Evolutionary conservation across 2,888 invertebrate species (phyloP), one percentile per base, ranked within the genome.

Genomic region (Hylaea fasciaria): DNA sequence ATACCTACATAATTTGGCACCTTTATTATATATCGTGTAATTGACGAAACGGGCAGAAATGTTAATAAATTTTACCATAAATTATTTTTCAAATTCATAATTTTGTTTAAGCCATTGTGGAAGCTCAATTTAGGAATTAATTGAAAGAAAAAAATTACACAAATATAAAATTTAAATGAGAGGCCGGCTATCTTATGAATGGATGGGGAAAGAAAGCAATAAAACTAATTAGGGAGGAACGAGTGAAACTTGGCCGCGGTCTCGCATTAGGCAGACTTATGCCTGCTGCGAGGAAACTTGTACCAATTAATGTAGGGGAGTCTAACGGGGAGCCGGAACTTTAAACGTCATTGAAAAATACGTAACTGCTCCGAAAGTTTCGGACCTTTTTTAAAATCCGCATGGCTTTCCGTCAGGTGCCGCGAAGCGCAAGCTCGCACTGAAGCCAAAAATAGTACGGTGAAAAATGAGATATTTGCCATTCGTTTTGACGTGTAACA

Each of bases 221-320:
- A 83, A 84, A 85, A 85, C 83, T 83, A 85, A 86, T 85, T 84
- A 83, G 74, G 72, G 71, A 78, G 73, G 70, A 85, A 80, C 78
- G 81, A 84, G 83, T 82, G 73, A 80, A 85, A 84, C 76, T 86
- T 83, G 81, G 84, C 80, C 72, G 76, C 76, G 73, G 81, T 74
- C 73, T 74, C 80, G 81, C 79, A 81, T 85, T 85, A 82, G 80
- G 78, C 73, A 71, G 83, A 76, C 81, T 83, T 84, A 83, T 82
- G 81, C 79, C 80, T 77, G 80, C 78, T 78, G 79, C 69, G 81
- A 77, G 77, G 78, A 77, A 84, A 84, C 72, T 84, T 84, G 81
- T 73, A 77, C 77, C 83, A 82, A 85, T 85, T 84, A 85, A 80
- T 81, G 79, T 77, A 74, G 68, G 71, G 73, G 73, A 74, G 72